phyloP scores from a whole-genome alignment of 1,140 invertebrate genomes.

The Tenebrio molitor region DNA sequence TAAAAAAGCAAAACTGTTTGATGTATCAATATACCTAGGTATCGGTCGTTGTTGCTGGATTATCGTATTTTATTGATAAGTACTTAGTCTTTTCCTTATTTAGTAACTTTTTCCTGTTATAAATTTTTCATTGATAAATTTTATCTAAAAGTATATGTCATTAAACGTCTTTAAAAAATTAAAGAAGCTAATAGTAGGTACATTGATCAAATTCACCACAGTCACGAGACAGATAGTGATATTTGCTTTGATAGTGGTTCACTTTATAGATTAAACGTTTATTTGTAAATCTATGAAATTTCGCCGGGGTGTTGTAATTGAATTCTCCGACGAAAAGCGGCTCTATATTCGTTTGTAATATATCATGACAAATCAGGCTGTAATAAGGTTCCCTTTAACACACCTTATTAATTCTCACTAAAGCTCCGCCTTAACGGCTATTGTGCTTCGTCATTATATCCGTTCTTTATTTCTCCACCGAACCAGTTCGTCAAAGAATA shows the following conservation, averaged over 20 bases:
- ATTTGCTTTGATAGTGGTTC: constrained; percentile 5
- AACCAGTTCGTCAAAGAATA: constrained; percentile 31
- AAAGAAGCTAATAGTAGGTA: no score
- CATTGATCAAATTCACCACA: no score
- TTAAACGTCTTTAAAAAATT: no score
- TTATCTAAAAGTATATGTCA: no score
- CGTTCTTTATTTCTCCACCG: constrained; percentile 39
- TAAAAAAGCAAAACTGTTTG: no score
- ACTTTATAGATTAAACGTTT: not conserved
- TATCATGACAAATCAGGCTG: constrained; percentile 35
- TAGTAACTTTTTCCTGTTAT: no score
- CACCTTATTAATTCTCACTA: constrained; percentile 34
- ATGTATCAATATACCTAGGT: no score
- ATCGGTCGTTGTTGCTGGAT: no score
- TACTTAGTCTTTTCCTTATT: no score
- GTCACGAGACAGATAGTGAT: no score
- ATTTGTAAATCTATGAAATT: constrained; percentile 14
- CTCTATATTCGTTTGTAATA: constrained; percentile 16
- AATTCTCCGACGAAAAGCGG: constrained; percentile 28
- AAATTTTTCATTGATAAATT: no score
- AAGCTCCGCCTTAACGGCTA: constrained; percentile 35
- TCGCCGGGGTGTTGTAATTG: constrained; percentile 15
- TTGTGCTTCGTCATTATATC: constrained; percentile 36
- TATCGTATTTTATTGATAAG: no score
- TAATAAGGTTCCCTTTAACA: constrained; percentile 39